A percentile compares a stretch with the other conserved stretches of the same genome.
Conservation (phyloP, 2,888 invertebrate genomes). For the Andricus curvator region DNA sequence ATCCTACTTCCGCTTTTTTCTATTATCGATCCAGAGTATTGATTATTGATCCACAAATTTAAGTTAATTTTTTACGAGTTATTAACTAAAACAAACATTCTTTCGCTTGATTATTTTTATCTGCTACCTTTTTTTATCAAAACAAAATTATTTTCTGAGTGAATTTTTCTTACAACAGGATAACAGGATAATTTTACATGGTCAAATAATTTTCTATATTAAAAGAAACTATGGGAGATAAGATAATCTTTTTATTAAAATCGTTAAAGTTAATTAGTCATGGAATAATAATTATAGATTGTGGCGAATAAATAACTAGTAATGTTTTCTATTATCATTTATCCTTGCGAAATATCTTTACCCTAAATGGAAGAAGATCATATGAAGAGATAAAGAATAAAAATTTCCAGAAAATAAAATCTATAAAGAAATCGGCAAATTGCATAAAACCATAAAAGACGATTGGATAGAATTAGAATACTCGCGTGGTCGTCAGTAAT, state of each 20-base stretch:
- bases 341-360: background rate
- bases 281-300: too few species aligned
- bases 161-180: too few species aligned
- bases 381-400: background rate
- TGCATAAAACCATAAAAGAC: constrained; percentile 14
- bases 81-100: background rate
- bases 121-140: too few species aligned
- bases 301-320: background rate
- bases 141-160: too few species aligned
- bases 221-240: too few species aligned
- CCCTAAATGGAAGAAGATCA: background rate
- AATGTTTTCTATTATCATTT: too few species aligned
- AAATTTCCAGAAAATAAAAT: background rate
- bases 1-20: too few species aligned
- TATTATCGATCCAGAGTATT: too few species aligned
- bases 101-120: background rate
- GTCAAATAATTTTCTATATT: too few species aligned
- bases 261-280: too few species aligned
- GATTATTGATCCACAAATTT: background rate
- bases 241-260: too few species aligned
- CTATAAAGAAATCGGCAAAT: constrained; percentile 20
- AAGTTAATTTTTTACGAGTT: background rate
- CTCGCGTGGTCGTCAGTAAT: constrained; percentile 13
- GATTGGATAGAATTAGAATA: constrained; percentile 16
- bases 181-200: too few species aligned